These are phyloP conservation scores for Drosophila hamatofila DNA, from an alignment of 2,888 invertebrate species.

Conservation along the genomic window DNA sequence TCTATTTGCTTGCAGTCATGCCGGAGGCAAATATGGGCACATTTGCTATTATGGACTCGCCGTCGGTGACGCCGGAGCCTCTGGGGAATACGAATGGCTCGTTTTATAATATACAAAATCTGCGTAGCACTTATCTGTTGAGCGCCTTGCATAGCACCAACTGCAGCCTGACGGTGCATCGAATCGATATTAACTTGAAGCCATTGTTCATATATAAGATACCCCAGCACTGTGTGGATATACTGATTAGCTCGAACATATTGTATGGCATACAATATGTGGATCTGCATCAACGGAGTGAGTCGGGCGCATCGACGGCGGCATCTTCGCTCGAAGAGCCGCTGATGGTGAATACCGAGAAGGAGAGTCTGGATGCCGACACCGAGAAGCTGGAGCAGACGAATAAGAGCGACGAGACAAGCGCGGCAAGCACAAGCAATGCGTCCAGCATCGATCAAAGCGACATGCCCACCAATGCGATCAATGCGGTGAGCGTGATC, in stretches of 20 bases:
- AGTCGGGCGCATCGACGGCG: conserved; percentile 45
- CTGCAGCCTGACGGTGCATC: conserved; percentile 87
- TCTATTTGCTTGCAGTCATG: conserved; percentile 74
- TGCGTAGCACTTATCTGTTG: conserved; percentile 83
- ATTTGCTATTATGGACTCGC: conserved; percentile 84
- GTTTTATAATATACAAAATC: conserved; percentile 84
- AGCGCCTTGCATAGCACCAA: conserved; percentile 84
- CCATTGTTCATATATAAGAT: conserved; percentile 90
- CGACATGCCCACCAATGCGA: conserved; percentile 72
- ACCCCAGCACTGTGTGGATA: conserved; percentile 87
- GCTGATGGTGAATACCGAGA: conserved; percentile 64
- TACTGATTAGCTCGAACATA: conserved; percentile 89
- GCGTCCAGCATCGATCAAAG: conserved; percentile 67
- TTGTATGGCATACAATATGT: conserved; percentile 87
- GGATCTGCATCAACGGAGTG: conserved; percentile 78
- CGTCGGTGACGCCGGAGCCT: conserved; percentile 84
- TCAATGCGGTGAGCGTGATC: conserved; percentile 84
- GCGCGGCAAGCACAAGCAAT: conserved; percentile 57
- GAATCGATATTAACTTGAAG: conserved; percentile 88
- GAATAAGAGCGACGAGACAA: conserved; percentile 60
- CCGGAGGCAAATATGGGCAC: conserved; percentile 80
- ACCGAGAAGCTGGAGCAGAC: conserved; percentile 68
- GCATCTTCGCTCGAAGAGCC: conserved; percentile 57
- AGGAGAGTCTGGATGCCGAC: conserved; percentile 72
- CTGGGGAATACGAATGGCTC: conserved; percentile 83